Conservation (phyloP, 2,888 invertebrate genomes). For the Pandemis cinnamomeana region DNA sequence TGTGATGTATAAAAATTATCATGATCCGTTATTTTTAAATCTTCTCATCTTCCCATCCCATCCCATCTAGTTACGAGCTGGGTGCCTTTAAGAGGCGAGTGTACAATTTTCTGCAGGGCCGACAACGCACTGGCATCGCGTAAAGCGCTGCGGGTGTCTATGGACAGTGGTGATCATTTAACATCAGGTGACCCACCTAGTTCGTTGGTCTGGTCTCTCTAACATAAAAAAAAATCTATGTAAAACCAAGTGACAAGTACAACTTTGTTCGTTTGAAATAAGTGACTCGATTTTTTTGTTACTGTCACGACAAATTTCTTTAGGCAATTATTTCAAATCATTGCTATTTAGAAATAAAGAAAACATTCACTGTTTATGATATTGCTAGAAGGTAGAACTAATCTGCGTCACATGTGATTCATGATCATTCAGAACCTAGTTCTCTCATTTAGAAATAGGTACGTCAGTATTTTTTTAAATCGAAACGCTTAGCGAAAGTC, state of each 20-base stretch:
- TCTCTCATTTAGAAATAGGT: background rate
- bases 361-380: conserved; percentile 10
- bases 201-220: too few relatives aligned
- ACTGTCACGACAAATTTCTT: conserved; percentile 6
- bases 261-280: conserved; percentile 2
- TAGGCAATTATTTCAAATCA: background rate
- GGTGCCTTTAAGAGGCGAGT: too few relatives aligned
- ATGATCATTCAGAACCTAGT: background rate
- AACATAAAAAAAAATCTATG: too few relatives aligned
- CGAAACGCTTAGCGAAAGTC: too few relatives aligned
- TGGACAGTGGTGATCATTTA: too few relatives aligned
- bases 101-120: too few relatives aligned
- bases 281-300: conserved; percentile 2
- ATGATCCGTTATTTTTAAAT: background rate
- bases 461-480: background rate
- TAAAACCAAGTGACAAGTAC: background rate
- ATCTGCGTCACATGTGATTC: background rate
- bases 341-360: background rate
- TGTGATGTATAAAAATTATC: background rate
- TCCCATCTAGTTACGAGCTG: too few relatives aligned
- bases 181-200: too few relatives aligned
- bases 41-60: too few relatives aligned
- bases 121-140: too few relatives aligned
- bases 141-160: too few relatives aligned
- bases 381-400: background rate